Evolutionary conservation across 2,888 invertebrate genomes (phyloP).

Genomic region (Odontomyia ornata): DNA sequence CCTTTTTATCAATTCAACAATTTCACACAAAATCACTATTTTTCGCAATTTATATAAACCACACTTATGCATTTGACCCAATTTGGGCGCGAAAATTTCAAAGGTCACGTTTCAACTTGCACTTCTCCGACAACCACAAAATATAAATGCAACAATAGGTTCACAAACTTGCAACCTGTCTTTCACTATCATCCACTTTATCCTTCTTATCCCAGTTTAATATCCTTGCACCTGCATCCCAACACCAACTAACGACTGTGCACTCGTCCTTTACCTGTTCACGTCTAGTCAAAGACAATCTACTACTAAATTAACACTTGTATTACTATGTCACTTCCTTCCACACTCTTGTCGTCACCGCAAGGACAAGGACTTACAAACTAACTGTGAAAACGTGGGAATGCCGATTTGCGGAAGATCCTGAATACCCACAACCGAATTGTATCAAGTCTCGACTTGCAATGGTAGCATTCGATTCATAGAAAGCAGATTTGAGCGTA

Average conservation of each 20-base stretch:
- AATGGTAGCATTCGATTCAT: conserved; percentile 10
- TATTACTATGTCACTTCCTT: background rate
- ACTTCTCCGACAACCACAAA: background rate
- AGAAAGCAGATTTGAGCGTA: too few relatives aligned
- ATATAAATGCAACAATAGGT: background rate
- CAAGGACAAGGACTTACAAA: conserved; percentile 2
- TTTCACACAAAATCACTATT: too few relatives aligned
- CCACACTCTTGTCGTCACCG: background rate
- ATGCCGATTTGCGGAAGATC: conserved; percentile 10
- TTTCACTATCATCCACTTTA: background rate
- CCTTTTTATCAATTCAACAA: background rate
- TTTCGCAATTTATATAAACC: background rate
- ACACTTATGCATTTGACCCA: conserved; percentile 17
- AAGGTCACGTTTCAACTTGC: conserved; percentile 11
- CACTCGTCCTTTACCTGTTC: background rate
- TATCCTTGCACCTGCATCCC: background rate
- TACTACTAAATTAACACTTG: background rate
- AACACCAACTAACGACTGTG: background rate
- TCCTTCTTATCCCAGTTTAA: background rate
- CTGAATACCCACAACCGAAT: conserved; percentile 24
- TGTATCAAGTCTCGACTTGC: conserved; percentile 36
- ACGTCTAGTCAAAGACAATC: background rate
- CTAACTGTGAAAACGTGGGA: conserved; percentile 23
- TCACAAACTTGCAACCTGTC: background rate
- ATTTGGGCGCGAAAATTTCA: background rate